These are phyloP conservation scores for Mythimna lalbum DNA, from an alignment of 2,888 invertebrate genomes.

Conservation along the genomic window DNA sequence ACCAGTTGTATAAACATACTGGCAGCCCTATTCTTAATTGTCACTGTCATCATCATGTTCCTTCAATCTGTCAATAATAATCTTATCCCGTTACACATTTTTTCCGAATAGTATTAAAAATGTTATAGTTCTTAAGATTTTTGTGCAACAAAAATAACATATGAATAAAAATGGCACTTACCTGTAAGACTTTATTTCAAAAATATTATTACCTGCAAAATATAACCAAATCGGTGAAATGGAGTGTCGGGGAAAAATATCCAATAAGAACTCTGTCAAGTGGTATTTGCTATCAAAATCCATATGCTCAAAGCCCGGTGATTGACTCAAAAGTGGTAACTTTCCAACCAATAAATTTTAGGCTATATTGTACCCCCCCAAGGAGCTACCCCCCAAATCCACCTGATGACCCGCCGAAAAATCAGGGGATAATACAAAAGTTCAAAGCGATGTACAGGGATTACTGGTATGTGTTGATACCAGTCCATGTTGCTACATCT, in stretches of 20 bases:
- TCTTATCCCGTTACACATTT: constrained; percentile 41
- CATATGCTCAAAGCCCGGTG: constrained; percentile 57
- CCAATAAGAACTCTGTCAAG: constrained; percentile 75
- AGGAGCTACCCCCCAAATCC: constrained; percentile 48
- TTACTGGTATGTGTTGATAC: constrained; percentile 99
- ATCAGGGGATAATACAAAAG: constrained; percentile 93
- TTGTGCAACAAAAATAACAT: constrained; percentile 43
- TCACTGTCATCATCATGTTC: constrained; percentile 23
- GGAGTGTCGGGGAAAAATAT: constrained; percentile 73
- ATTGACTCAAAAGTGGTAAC: constrained; percentile 65
- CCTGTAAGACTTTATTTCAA: constrained; percentile 77
- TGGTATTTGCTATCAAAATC: constrained; percentile 74
- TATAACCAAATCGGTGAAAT: constrained; percentile 81
- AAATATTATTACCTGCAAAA: constrained; percentile 74
- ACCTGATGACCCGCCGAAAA: constrained; percentile 68
- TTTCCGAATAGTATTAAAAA: constrained; percentile 56
- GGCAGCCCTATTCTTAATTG: background rate
- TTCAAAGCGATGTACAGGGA: constrained; percentile 98
- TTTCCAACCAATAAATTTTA: constrained; percentile 60
- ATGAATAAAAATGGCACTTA: constrained; percentile 77
- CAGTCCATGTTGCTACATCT: constrained; percentile 97
- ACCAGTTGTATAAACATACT: background rate
- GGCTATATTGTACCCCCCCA: constrained; percentile 71
- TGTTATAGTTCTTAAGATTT: constrained; percentile 66
- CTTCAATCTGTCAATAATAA: constrained; percentile 43